phyloP scores from a whole-genome alignment of 37 sponge, comb jelly and placozoan species.

The Aphrocallistes beatrix region DNA sequence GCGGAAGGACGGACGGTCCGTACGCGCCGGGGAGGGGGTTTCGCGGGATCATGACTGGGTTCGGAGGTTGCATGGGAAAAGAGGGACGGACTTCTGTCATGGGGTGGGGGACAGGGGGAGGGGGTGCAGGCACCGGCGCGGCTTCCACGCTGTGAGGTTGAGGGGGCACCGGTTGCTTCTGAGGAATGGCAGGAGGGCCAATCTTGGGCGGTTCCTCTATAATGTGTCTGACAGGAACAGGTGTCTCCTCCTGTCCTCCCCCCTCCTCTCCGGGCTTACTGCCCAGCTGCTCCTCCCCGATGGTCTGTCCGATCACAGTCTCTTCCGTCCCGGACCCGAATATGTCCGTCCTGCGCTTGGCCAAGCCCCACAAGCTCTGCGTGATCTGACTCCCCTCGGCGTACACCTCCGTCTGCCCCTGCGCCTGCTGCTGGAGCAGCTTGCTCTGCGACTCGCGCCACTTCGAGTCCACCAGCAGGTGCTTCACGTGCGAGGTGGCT shows the following conservation, averaged over 20 bases:
- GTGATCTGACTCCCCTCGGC: slow-evolving; percentile 64
- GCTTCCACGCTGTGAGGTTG: neutral
- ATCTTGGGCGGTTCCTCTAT: slow-evolving; percentile 3
- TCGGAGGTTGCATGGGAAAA: slow-evolving; percentile 7
- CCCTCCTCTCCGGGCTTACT: neutral
- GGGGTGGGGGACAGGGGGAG: neutral
- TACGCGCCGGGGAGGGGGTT: neutral
- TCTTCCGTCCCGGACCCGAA: slow-evolving; percentile 82
- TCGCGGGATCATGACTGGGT: slow-evolving; percentile 19
- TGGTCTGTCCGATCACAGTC: slow-evolving; percentile 79
- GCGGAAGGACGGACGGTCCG: slow-evolving; percentile 24
- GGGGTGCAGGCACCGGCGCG: slow-evolving; percentile 4
- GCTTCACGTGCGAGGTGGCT: slow-evolving; percentile 7
- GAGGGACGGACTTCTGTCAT: neutral
- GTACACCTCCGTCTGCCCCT: slow-evolving; percentile 61
- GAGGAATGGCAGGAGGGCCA: slow-evolving; percentile 21
- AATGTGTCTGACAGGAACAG: neutral
- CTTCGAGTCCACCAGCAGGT: slow-evolving; percentile 63
- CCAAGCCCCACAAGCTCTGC: slow-evolving; percentile 54
- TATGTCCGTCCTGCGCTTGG: slow-evolving; percentile 84
- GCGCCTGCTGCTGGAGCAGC: slow-evolving; percentile 51
- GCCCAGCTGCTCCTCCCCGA: neutral
- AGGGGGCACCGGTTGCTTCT: slow-evolving; percentile 8
- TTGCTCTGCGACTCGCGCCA: slow-evolving; percentile 61
- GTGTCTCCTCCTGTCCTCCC: neutral